Percentiles rank a stretch among this genome's conserved stretches.
phyloP scores from a whole-genome alignment of 2,113 vertebrate species.

The Stictonetta naevosa region DNA sequence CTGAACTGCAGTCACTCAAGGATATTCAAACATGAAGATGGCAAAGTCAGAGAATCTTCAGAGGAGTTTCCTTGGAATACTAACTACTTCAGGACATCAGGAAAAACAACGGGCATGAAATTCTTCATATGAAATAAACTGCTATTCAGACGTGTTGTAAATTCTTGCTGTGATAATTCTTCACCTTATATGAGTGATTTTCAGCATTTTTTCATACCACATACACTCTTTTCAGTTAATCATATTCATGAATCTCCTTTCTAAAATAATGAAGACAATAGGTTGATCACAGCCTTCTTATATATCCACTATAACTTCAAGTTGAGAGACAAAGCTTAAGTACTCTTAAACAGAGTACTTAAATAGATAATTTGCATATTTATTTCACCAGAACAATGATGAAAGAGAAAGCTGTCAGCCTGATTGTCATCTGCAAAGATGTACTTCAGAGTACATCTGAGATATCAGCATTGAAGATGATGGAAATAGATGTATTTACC shows the following conservation, averaged over 20 bases:
- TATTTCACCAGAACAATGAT: conserved; percentile 39
- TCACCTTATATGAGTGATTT: not conserved
- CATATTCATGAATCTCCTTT: not conserved
- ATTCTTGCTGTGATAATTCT: not conserved
- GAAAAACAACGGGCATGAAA: not conserved
- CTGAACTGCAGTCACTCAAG: not conserved
- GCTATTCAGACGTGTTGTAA: not conserved
- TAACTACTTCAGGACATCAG: not conserved
- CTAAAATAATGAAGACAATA: not conserved
- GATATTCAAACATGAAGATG: not conserved
- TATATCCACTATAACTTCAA: not conserved
- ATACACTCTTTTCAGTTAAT: not conserved
- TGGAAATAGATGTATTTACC: conserved; percentile 46
- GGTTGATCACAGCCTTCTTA: not conserved
- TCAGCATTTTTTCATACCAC: not conserved
- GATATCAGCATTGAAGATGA: not conserved
- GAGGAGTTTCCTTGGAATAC: not conserved
- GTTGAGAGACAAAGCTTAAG: not conserved
- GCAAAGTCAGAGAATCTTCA: not conserved
- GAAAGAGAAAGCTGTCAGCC: conserved; percentile 34
- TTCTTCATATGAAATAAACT: not conserved
- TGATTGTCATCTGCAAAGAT: conserved; percentile 30
- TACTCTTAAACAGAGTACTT: not conserved
- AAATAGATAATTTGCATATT: conserved; percentile 18
- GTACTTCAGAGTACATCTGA: conserved; percentile 9